A percentile compares a stretch with the other conserved stretches of the same genome.
phyloP scores from a whole-genome alignment of 92 coral and sea anemone genomes.

The Paragorgia papillata region DNA sequence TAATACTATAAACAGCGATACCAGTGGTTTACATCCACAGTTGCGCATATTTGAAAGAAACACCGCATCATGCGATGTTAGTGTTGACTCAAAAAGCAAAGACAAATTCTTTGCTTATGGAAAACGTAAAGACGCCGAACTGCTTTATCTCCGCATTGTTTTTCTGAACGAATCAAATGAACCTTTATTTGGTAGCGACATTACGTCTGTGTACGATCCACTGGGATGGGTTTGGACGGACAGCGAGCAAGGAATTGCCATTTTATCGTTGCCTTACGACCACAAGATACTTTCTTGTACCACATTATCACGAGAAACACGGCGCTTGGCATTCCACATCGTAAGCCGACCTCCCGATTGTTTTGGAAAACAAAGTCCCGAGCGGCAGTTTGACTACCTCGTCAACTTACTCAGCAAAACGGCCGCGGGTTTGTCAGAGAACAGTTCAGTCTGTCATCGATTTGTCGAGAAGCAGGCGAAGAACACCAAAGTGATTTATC shows the following conservation, averaged over 20 bases:
- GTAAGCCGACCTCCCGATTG: slow-evolving; percentile 12
- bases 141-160: slow-evolving; percentile 15
- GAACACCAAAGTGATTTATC: slow-evolving; percentile 7
- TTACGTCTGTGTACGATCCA: slow-evolving; percentile 22
- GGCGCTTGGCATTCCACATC: not conserved
- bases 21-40: not conserved
- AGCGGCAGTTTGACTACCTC: not conserved
- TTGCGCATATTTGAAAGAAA: not conserved
- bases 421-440: slow-evolving; percentile 1
- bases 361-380: not conserved
- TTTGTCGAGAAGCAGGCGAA: not conserved
- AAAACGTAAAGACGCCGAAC: not conserved
- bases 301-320: slow-evolving; percentile 34
- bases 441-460: slow-evolving; percentile 27
- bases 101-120: not conserved
- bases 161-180: slow-evolving; percentile 16
- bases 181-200: slow-evolving; percentile 2
- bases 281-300: slow-evolving; percentile 12
- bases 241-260: slow-evolving; percentile 21
- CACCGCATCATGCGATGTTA: not conserved
- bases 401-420: not conserved
- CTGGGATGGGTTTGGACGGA: slow-evolving; percentile 32
- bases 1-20: too few relatives aligned
- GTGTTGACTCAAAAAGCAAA: slow-evolving; percentile 20
- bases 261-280: slow-evolving; percentile 35